Conservation (phyloP, 2,113 vertebrate genomes). For the Paramisgurnus dabryanus region DNA sequence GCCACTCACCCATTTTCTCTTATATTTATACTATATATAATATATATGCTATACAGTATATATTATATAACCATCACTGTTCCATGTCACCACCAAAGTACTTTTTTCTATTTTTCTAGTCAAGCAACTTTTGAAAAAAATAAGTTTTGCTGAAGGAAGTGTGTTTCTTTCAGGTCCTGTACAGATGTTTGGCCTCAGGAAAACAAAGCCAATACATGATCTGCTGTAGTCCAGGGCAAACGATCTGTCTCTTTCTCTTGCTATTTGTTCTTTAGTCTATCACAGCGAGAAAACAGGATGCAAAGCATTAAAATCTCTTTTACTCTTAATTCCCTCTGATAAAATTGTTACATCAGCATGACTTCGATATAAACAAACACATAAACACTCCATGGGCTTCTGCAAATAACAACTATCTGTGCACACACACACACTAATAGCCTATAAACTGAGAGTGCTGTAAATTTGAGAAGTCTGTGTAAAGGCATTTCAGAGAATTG, state of each 20-base stretch:
- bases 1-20: not conserved
- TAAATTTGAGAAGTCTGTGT: constrained; percentile 12
- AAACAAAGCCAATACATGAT: constrained; percentile 38
- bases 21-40: too few relatives aligned
- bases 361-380: constrained; percentile 24
- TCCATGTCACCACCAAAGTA: too few relatives aligned
- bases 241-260: not conserved
- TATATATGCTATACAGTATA: too few relatives aligned
- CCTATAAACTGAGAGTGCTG: constrained; percentile 13
- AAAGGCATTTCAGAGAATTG: too few relatives aligned
- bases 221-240: not conserved
- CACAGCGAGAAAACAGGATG: constrained; percentile 24
- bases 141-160: too few relatives aligned
- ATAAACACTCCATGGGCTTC: constrained; percentile 19
- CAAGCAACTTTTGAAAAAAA: too few relatives aligned
- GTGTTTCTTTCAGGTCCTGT: constrained; percentile 13
- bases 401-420: not conserved
- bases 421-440: not conserved
- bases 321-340: constrained; percentile 18
- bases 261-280: not conserved
- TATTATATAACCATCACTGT: too few relatives aligned
- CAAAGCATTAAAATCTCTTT: constrained; percentile 16
- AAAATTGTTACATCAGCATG: constrained; percentile 30
- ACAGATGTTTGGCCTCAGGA: constrained; percentile 49
- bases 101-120: too few relatives aligned